Base-by-base conservation (phyloP, 2,797 vertebrate genomes). In the Propithecus perrieri region DNA sequence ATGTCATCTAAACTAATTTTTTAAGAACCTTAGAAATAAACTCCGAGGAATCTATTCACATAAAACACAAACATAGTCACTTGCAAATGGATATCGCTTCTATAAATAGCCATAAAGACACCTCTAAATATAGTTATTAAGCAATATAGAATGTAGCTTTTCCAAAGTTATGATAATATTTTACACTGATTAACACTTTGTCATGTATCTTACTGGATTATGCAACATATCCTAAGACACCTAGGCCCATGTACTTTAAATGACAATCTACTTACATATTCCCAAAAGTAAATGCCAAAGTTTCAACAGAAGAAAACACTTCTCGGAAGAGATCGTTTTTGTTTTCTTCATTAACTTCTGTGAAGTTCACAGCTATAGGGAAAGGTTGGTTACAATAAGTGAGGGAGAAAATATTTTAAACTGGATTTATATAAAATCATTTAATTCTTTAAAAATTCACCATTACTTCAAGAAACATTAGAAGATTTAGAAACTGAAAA, bases 261-360 rank as follows among this genome's bases (percentile, higher is more conserved):
- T 94, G 50, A 67, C 72, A 92, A 57, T 88, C 75, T 98, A 99
- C 99, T 99, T 98, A 99, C 99, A 99, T 98, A 99, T 99, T 99
- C 98, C 99, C 99, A 99, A 99, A 99, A 59, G 99, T 99, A 98
- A 99, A 99, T 72, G 99, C 99, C 99, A 99, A 99, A 67, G 99
- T 99, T 98, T 99, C 99, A 91, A 99, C 99, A 74, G 99, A 99
- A 26, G 99, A 98, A 99, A 99, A 99, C 98, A 99, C 99, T 98
- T 99, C 99, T 94, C 98, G 98, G 85, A 99, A 99, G 95, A 99
- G 98, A 86, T 99, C 99, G 95, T 99, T 99, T 97, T 99, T 99
- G 98, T 99, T 99, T 97, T 99, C 99, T 96, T 99, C 99, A 95
- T 99, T 99, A 98, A 99, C 99, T 98, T 99, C 99, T 98, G 99